Percentiles rank a stretch among this genome's conserved stretches.
phyloP scores from a whole-genome alignment of 2,113 vertebrate species.

The Phyllopteryx taeniolatus region DNA sequence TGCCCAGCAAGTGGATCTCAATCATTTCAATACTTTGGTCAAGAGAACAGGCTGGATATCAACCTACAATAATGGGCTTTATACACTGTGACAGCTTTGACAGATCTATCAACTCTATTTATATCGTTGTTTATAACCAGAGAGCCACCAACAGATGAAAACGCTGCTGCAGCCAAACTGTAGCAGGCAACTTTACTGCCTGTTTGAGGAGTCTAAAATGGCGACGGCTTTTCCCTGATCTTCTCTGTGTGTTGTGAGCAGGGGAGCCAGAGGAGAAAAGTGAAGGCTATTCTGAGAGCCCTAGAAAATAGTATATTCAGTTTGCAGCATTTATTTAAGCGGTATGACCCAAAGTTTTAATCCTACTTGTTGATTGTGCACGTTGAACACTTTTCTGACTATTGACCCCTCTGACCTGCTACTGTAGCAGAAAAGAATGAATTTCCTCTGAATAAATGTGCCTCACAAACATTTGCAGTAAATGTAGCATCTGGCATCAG shows the following conservation, averaged over 20 bases:
- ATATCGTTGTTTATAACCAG: slow-evolving; percentile 14
- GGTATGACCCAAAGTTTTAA: background rate
- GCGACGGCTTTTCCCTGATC: slow-evolving; percentile 7
- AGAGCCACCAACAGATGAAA: slow-evolving; percentile 20
- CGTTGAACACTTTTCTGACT: slow-evolving; percentile 3
- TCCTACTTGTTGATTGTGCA: slow-evolving; percentile 16
- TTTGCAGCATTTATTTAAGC: no score
- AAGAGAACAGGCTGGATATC: background rate
- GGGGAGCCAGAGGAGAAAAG: background rate
- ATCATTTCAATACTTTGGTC: background rate
- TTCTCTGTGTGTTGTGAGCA: background rate
- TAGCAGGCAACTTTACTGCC: slow-evolving; percentile 34
- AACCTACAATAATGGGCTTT: background rate
- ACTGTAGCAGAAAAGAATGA: background rate
- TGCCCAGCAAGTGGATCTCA: background rate
- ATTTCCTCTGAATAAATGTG: background rate
- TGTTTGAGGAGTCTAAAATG: slow-evolving; percentile 44
- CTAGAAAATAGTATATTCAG: background rate
- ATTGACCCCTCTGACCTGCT: slow-evolving; percentile 17
- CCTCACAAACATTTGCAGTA: background rate
- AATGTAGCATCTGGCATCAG: background rate
- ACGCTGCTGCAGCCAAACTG: slow-evolving; percentile 5
- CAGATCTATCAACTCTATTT: background rate
- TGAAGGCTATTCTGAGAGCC: no score
- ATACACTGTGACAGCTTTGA: slow-evolving; percentile 4